Percentiles rank a stretch among this genome's conserved stretches.
Evolutionary conservation across 35 echinoderm and acorn worm genomes (phyloP).

Genomic region (Patiria miniata): DNA sequence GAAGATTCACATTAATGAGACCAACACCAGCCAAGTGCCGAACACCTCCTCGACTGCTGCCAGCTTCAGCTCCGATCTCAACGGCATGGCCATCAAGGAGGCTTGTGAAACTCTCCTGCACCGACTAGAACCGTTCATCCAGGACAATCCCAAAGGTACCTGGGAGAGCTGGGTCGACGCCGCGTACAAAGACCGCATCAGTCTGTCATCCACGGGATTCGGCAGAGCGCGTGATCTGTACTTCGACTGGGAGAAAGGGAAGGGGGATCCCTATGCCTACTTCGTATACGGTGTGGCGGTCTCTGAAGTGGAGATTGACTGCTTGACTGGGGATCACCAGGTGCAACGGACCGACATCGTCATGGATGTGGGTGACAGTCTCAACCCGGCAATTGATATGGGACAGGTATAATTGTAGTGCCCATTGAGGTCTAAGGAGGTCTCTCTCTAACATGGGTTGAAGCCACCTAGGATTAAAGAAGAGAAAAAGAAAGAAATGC

Average conservation of each 20-base stretch:
- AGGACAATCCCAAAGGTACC: conserved; percentile 65
- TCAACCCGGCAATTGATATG: conserved; percentile 92
- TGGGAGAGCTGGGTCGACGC: conserved; percentile 80
- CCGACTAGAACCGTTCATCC: conserved; percentile 68
- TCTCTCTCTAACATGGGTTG: too few relatives aligned
- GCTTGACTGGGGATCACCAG: conserved; percentile 79
- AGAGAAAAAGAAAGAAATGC: neutral
- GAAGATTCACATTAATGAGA: conserved; percentile 76
- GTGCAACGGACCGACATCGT: conserved; percentile 78
- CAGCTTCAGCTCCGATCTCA: conserved; percentile 75
- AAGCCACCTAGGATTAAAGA: neutral
- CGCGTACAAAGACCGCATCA: conserved; percentile 57
- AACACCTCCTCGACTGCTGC: conserved; percentile 80
- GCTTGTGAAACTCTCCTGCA: conserved; percentile 79
- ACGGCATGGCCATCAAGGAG: conserved; percentile 83
- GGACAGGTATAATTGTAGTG: conserved; percentile 62
- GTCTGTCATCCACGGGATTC: conserved; percentile 67
- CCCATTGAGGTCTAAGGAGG: too few relatives aligned
- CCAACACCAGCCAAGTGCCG: conserved; percentile 70
- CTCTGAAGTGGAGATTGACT: conserved; percentile 87
- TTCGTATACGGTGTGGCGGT: conserved; percentile 43
- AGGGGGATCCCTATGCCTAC: conserved; percentile 50
- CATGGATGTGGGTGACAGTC: conserved; percentile 83
- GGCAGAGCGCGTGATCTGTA: conserved; percentile 14
- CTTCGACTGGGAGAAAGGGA: conserved; percentile 31